Base-by-base conservation (phyloP, 2,797 vertebrate species). In the Sphaeramia orbicularis region DNA sequence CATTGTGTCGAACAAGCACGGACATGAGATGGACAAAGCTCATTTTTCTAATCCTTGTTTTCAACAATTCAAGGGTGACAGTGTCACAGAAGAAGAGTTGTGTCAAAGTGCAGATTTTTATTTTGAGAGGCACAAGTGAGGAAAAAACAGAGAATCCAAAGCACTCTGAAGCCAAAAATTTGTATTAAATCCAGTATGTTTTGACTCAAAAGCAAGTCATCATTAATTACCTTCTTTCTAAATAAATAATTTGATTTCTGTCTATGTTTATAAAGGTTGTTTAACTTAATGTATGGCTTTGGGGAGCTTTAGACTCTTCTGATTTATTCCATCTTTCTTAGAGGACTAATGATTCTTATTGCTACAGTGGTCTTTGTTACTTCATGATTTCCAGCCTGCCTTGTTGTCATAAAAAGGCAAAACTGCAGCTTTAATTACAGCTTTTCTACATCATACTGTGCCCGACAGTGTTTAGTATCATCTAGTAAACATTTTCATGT, bases 251-350 rank as follows among this genome's bases (percentile, higher is more conserved):
- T 16, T 53, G 7, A 19, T 65, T 49, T 64, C 4, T 49, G 6
- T 10, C 14, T 9, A 13, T 41, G 14, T 48, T 74, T 4, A 60
- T 21, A 16, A 36, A 67, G 42, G n/a, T 18, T 7, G 50, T 47
- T 65, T 54, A 40, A 71, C 3, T 49, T 72, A 6, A 38, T 71
- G 53, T 81, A 12, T 78, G 24, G 35, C 27, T 59, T 66, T 35
- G 40, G n/a, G 59, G 42, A 71, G 44, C 52, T 27, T 62, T 1
- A 1, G 19, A 62, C 55, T 72, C 32, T 59, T 51, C 37, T 32
- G 14, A 13, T 64, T 37, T 53, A 18, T 58, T 60, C 56, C 7
- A 9, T 52, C n/a, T 44, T 40, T 44, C 7, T 71, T 27, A 40
- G 30, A 36, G 30, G 10, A 50, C 47, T 6, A 62, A 43, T 27